phyloP scores from a whole-genome alignment of 2,113 vertebrate species.

The Gnathonemus longibarbis region DNA sequence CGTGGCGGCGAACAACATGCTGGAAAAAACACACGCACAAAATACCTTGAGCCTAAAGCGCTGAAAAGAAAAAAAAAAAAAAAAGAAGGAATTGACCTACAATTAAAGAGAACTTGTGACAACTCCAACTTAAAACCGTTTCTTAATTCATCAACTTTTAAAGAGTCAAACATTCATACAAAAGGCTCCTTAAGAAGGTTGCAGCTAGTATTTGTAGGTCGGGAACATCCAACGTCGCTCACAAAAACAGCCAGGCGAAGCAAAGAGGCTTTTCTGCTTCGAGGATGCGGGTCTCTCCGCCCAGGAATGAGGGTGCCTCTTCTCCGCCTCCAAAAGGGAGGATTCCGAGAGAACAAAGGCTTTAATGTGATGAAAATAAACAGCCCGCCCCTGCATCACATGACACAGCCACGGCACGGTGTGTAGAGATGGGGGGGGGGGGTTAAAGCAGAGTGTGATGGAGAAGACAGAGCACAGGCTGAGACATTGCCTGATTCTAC shows the following conservation, averaged over 20 bases:
- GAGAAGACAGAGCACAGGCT: not conserved
- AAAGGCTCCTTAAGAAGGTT: not conserved
- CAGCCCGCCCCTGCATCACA: slow-evolving; percentile 21
- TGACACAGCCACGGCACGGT: slow-evolving; percentile 7
- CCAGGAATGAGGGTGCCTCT: not conserved
- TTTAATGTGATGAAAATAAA: slow-evolving; percentile 29
- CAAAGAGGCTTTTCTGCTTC: not conserved
- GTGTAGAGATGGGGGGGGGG: not conserved
- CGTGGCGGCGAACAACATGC: not conserved
- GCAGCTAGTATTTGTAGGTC: not conserved
- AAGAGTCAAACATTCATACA: not conserved
- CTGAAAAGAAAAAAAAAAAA: not conserved
- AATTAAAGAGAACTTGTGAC: not conserved
- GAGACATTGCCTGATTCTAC: not conserved
- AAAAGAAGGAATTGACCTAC: not conserved
- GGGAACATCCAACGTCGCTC: not conserved
- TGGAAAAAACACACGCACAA: not conserved
- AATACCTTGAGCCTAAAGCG: not conserved
- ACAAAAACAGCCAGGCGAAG: not conserved
- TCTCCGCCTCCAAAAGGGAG: slow-evolving; percentile 12
- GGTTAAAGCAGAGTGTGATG: not conserved
- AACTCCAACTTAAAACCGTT: not conserved
- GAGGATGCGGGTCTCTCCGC: not conserved
- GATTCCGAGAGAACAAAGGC: slow-evolving; percentile 25
- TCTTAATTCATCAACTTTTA: not conserved